These are phyloP conservation scores for Heliocidaris erythrogramma DNA, from an alignment of 35 echinoderm and acorn worm genomes.

Conservation along the genomic window DNA sequence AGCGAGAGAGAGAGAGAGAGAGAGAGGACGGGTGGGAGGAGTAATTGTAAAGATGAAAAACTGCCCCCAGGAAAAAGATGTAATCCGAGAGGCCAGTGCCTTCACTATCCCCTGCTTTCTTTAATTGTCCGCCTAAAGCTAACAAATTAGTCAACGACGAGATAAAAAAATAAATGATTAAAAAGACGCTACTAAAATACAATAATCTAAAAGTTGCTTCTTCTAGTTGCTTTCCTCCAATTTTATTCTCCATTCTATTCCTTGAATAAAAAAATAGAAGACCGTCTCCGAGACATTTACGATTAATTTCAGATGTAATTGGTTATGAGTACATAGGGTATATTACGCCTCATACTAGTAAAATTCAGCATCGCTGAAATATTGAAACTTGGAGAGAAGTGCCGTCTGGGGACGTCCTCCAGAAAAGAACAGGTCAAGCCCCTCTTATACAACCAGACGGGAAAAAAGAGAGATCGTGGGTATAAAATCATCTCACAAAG, in stretches of 20 bases:
- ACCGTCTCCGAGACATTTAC: neutral
- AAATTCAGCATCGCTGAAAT: neutral
- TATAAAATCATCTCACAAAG: neutral
- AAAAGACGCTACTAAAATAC: neutral
- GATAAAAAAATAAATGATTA: neutral
- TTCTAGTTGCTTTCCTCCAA: neutral
- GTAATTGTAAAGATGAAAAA: neutral
- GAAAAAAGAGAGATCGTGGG: neutral
- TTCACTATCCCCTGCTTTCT: neutral
- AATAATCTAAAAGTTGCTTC: neutral
- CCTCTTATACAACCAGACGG: neutral
- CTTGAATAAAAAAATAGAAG: neutral
- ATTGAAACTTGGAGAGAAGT: neutral
- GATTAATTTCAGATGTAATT: neutral
- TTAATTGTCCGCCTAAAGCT: neutral
- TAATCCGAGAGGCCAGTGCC: neutral
- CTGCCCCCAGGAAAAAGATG: neutral
- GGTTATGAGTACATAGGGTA: neutral
- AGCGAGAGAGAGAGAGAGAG: neutral
- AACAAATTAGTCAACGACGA: neutral
- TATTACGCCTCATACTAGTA: neutral
- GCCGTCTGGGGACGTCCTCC: neutral
- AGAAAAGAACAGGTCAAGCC: neutral
- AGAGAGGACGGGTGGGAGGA: neutral
- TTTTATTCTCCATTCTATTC: neutral